Percentiles rank a stretch among this genome's conserved stretches.
These are phyloP conservation scores for Sminthurides aquaticus DNA, from an alignment of 2,888 invertebrate species.

Conservation along the genomic window DNA sequence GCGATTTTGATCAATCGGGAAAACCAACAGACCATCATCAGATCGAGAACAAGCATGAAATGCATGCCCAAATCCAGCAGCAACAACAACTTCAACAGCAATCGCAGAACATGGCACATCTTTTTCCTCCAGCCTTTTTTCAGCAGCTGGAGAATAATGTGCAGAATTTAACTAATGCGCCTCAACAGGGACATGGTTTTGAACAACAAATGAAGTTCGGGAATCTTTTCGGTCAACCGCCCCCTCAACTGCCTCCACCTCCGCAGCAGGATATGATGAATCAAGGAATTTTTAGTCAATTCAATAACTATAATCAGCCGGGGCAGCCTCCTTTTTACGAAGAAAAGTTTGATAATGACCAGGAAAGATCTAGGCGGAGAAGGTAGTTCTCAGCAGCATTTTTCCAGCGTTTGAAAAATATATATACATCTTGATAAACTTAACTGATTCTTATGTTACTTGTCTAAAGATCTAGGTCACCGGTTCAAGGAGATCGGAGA, in stretches of 20 bases:
- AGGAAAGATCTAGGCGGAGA: conserved; percentile 48
- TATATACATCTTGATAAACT: background rate
- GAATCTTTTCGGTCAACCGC: conserved; percentile 12
- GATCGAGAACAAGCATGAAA: background rate
- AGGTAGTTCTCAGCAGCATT: conserved; percentile 47
- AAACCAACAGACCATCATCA: conserved; percentile 19
- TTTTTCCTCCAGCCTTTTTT: conserved; percentile 41
- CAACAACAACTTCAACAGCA: background rate
- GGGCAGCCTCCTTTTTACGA: conserved; percentile 4
- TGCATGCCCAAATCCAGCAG: background rate
- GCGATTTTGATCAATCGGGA: conserved; percentile 54
- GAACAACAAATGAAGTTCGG: conserved; percentile 30
- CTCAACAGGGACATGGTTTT: conserved; percentile 21
- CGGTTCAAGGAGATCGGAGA: conserved; percentile 4
- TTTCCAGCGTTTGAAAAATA: conserved; percentile 15
- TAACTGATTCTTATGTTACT: background rate
- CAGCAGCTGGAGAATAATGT: conserved; percentile 32
- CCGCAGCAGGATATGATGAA: conserved; percentile 16
- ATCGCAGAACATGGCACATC: conserved; percentile 9
- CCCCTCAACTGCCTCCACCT: conserved; percentile 27
- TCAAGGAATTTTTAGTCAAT: conserved; percentile 18
- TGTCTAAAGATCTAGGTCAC: conserved; percentile 1
- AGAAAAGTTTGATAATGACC: conserved; percentile 1
- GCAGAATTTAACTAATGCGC: conserved; percentile 4
- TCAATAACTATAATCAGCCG: conserved; percentile 13